These are phyloP conservation scores for Rhinopomastus cyanomelas DNA, from an alignment of 2,113 vertebrate genomes.

Conservation along the genomic window DNA sequence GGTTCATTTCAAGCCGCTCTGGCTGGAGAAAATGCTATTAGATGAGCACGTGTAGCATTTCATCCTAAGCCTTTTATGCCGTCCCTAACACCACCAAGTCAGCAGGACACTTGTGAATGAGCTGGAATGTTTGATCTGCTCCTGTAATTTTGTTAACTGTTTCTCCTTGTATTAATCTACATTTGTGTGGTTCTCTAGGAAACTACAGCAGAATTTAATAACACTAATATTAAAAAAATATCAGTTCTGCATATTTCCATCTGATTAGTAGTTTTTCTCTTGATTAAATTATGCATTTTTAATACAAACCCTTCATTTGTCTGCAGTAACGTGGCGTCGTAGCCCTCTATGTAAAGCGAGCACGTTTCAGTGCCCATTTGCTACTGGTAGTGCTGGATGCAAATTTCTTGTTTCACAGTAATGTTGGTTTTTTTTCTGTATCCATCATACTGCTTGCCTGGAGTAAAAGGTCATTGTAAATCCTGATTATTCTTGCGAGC, in stretches of 20 bases:
- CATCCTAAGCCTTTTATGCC: neutral
- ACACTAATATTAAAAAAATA: constrained; percentile 62
- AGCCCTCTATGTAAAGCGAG: neutral
- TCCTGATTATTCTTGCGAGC: constrained; percentile 37
- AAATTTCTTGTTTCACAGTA: constrained; percentile 33
- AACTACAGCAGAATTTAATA: constrained; percentile 62
- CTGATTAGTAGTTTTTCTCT: constrained; percentile 66
- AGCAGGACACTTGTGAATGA: neutral
- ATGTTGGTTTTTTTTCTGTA: neutral
- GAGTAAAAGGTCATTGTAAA: constrained; percentile 35
- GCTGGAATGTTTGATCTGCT: constrained; percentile 26
- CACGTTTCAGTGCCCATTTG: neutral
- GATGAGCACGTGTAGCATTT: neutral
- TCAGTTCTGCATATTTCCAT: constrained; percentile 61
- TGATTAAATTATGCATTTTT: constrained; percentile 76
- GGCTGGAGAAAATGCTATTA: neutral
- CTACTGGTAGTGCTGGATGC: neutral
- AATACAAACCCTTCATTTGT: constrained; percentile 62
- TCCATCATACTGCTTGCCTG: neutral
- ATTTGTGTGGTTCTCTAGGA: constrained; percentile 40
- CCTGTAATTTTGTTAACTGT: constrained; percentile 46
- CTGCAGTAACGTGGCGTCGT: neutral
- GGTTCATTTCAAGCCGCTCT: neutral
- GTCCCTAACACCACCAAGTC: neutral
- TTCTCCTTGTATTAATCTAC: constrained; percentile 62